Percentiles rank a stretch among this genome's conserved stretches.
Evolutionary conservation across 2,113 vertebrate genomes (phyloP).

Genomic region (Callipepla californica): DNA sequence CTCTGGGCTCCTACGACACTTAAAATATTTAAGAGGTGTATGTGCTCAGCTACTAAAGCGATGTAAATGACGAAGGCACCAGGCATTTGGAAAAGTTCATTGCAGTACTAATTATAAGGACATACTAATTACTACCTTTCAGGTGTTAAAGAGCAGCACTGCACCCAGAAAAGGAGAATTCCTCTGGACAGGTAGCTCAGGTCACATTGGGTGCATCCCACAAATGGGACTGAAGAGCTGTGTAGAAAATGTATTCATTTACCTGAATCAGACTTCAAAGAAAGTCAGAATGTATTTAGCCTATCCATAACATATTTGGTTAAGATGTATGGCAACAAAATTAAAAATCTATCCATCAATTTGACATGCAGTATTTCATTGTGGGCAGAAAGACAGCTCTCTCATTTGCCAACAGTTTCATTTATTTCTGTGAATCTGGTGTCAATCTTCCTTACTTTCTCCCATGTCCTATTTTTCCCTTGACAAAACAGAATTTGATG

Average conservation of each 20-base stretch:
- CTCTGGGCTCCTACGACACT: neutral
- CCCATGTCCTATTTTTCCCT: neutral
- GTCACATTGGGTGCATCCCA: neutral
- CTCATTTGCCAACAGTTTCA: neutral
- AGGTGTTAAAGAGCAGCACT: neutral
- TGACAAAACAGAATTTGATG: neutral
- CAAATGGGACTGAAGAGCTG: neutral
- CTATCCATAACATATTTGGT: neutral
- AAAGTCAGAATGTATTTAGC: neutral
- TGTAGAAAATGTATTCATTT: neutral
- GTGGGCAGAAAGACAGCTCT: neutral
- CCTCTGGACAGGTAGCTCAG: neutral
- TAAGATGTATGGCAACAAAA: neutral
- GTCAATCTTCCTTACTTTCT: neutral
- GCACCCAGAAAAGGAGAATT: neutral
- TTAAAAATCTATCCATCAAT: neutral
- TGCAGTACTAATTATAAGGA: neutral
- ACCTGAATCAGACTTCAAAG: neutral
- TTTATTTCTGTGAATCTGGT: neutral
- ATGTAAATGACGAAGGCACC: neutral
- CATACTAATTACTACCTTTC: neutral
- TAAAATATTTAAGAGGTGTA: constrained; percentile 36
- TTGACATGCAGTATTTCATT: neutral
- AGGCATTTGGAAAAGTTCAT: neutral
- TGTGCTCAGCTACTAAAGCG: neutral